A percentile compares a stretch with the other conserved stretches of the same genome.
Evolutionary conservation across 2,888 invertebrate genomes (phyloP).

Genomic region (Pimpla rufipes): DNA sequence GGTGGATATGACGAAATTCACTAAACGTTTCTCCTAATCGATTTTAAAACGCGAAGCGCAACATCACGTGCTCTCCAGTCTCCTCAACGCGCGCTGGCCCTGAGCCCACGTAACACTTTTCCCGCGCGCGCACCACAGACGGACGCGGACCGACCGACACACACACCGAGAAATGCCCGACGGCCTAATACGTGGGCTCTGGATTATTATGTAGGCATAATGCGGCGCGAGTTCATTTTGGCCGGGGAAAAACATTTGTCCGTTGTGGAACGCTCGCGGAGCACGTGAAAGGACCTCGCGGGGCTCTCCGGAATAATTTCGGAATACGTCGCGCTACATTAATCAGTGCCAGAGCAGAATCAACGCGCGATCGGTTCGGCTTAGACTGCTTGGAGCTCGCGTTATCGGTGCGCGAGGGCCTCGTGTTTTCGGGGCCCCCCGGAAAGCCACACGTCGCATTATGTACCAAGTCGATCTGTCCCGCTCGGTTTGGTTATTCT

Average conservation of each 20-base stretch:
- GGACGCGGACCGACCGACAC: too few relatives aligned
- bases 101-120: conserved; percentile 45
- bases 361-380: too few relatives aligned
- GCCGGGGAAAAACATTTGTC: conserved; percentile 23
- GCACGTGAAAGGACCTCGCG: conserved; percentile 10
- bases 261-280: not conserved
- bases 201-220: conserved; percentile 38
- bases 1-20: conserved; percentile 54
- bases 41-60: conserved; percentile 44
- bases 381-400: too few relatives aligned
- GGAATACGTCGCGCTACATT: conserved; percentile 3
- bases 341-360: conserved; percentile 1
- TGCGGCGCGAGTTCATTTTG: conserved; percentile 43
- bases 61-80: conserved; percentile 14
- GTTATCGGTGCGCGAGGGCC: conserved; percentile 2
- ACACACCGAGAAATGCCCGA: not conserved
- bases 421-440: not conserved
- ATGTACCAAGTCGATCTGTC: conserved; percentile 10
- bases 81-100: conserved; percentile 5
- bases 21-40: conserved; percentile 58
- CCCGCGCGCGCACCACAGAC: not conserved
- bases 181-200: conserved; percentile 44
- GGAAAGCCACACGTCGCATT: conserved; percentile 10
- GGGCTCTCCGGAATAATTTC: conserved; percentile 28
- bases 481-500: conserved; percentile 1